phyloP scores from a whole-genome alignment of 2,797 vertebrate species.

The Cossypha polioptera region DNA sequence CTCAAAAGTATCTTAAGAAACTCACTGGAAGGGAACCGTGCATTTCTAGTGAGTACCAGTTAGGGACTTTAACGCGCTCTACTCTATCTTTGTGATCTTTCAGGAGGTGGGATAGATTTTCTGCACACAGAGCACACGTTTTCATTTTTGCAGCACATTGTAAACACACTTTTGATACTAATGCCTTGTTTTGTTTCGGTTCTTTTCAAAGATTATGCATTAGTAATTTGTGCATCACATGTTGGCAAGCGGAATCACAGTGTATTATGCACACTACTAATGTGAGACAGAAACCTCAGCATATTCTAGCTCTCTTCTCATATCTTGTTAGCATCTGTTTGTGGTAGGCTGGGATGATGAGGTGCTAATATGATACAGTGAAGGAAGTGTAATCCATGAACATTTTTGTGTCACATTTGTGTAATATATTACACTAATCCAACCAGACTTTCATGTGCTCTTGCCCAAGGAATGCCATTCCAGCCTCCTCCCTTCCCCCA shows the following conservation, averaged over 20 bases:
- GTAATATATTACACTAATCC: slow-evolving; percentile 61
- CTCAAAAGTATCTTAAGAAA: not conserved
- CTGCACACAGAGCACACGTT: not conserved
- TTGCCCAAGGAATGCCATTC: slow-evolving; percentile 48
- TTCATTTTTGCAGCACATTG: not conserved
- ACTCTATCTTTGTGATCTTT: not conserved
- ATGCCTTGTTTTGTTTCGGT: not conserved
- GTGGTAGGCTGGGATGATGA: slow-evolving; percentile 64
- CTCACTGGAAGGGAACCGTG: not conserved
- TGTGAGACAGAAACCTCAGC: slow-evolving; percentile 42
- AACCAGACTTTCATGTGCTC: slow-evolving; percentile 56
- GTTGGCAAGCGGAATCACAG: not conserved
- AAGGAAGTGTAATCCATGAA: slow-evolving; percentile 58
- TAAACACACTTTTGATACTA: not conserved
- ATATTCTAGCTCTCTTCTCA: not conserved
- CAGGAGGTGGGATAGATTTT: not conserved
- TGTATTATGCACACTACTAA: slow-evolving; percentile 15
- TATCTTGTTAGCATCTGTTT: slow-evolving; percentile 60
- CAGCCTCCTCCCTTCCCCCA: slow-evolving; percentile 37
- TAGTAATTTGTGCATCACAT: not conserved
- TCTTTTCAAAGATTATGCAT: not conserved
- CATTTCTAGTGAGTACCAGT: not conserved
- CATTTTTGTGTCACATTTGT: slow-evolving; percentile 60
- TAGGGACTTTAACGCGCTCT: not conserved
- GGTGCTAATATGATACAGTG: slow-evolving; percentile 69